A percentile compares a stretch with the other conserved stretches of the same genome.
Conservation (phyloP, 2,797 vertebrate genomes). For the Antrozous pallidus region DNA sequence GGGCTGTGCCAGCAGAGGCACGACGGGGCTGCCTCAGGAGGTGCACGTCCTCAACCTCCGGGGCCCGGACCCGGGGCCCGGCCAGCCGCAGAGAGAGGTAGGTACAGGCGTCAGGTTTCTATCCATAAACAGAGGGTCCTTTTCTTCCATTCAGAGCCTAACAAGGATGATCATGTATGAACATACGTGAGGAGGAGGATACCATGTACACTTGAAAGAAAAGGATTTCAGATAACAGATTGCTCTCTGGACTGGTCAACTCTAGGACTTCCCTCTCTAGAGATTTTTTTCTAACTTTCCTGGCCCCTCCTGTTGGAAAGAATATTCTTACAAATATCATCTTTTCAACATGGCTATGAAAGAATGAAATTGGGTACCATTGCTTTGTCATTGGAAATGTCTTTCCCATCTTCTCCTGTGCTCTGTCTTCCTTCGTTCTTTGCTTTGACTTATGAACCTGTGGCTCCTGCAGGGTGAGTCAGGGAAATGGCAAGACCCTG, state of each 20-base stretch:
- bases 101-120: not conserved
- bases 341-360: not conserved
- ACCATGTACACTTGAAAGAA: not conserved
- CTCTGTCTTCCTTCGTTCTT: not conserved
- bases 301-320: not conserved
- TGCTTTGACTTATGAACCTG: not conserved
- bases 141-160: not conserved
- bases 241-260: not conserved
- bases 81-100: conserved; percentile 82
- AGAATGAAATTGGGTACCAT: not conserved
- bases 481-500: not conserved
- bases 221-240: not conserved
- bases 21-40: conserved; percentile 88
- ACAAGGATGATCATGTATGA: not conserved
- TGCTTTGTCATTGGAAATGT: not conserved
- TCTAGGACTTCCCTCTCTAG: not conserved
- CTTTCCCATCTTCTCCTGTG: not conserved
- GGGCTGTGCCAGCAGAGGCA: conserved; percentile 95
- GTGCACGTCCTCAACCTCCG: conserved; percentile 96
- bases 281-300: not conserved
- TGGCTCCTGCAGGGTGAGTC: not conserved
- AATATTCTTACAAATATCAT: not conserved
- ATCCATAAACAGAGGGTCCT: not conserved
- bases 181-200: not conserved
- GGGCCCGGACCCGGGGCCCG: conserved; percentile 75